Base-by-base conservation (phyloP, 1,140 invertebrate species). In the Rhopalosiphum maidis region DNA sequence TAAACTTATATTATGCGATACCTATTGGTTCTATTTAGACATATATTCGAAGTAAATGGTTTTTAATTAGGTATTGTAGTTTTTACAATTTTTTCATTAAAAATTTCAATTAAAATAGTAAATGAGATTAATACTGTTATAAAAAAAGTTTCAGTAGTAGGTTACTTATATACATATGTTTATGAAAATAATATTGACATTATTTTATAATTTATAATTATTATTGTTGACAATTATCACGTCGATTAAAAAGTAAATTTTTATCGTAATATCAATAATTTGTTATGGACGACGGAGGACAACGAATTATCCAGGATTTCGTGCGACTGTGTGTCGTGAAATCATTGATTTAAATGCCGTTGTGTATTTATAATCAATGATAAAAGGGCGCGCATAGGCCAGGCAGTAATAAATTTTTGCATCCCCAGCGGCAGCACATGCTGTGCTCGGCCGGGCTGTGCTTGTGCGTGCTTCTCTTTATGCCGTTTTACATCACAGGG, bases 351-450 rank as follows among this genome's bases (percentile, higher is more conserved):
- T 83, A 83, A 92, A 92, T 51, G 51, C 18, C 15, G 51, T 91
- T n/a, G 55, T n/a, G 41, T 91, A 77, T 91, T 91, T 92, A 82
- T 82, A 92, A 92, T 92, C 91, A 92, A 92, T 92, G 91, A 92
- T 82, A 85, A 54, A 37, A 6, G 91, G 77, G n/a, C 77, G 91
- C 60, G 60, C 41, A 46, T 7, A 22, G 90, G 7, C 88, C 23
- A 43, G 22, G 83, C 37, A 11, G 86, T 55, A 25, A 55, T 55
- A 55, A 23, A 92, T 83, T 51, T 92, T 91, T 77, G 68, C 68
- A 83, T 48, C 68, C 91, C 77, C 23, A 51, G 68, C 35, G 68
- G 46, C 68, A 92, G 55, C 48, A 91, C 35, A 37, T 68, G 89
- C 46, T n/a, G 86, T 46, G 87, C 41, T 30, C 37, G 60, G 37